Evolutionary conservation across 2,797 vertebrate species (phyloP).

Genomic region (Gadopsis marmoratus): DNA sequence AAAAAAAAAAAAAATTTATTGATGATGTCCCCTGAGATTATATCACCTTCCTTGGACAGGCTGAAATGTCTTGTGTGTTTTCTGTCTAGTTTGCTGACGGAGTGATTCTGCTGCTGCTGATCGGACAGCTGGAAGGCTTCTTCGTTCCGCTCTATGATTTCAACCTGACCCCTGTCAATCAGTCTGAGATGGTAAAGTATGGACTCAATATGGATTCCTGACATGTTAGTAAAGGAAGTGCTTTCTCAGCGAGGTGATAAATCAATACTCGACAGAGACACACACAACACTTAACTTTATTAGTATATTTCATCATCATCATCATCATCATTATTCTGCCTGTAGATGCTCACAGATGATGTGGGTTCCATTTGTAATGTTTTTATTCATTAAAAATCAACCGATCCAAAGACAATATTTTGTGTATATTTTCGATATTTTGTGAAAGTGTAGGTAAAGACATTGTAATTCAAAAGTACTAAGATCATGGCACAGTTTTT

Average conservation of each 20-base stretch:
- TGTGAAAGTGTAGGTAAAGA: neutral
- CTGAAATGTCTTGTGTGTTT: constrained; percentile 26
- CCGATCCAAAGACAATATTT: neutral
- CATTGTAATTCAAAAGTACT: constrained; percentile 18
- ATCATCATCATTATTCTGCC: neutral
- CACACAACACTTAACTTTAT: neutral
- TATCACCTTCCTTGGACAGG: neutral
- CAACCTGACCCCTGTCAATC: constrained; percentile 87
- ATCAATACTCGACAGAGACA: neutral
- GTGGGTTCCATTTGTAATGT: neutral
- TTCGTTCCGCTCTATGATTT: constrained; percentile 92
- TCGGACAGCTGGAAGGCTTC: constrained; percentile 93
- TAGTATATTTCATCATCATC: neutral
- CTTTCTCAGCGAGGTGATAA: neutral
- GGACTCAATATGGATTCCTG: constrained; percentile 59
- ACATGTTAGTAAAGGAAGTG: constrained; percentile 2
- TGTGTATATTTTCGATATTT: neutral
- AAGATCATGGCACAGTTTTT: neutral
- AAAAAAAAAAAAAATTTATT: neutral
- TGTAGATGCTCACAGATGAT: neutral
- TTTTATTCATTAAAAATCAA: constrained; percentile 6
- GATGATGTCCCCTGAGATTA: constrained; percentile 17
- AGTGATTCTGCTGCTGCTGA: constrained; percentile 92
- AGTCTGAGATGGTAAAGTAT: constrained; percentile 87
- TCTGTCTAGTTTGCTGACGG: constrained; percentile 92